Percentiles rank a stretch among this genome's conserved stretches.
These are phyloP conservation scores for Onthophagus sagittarius DNA, from an alignment of 2,888 invertebrate species.

Conservation along the genomic window DNA sequence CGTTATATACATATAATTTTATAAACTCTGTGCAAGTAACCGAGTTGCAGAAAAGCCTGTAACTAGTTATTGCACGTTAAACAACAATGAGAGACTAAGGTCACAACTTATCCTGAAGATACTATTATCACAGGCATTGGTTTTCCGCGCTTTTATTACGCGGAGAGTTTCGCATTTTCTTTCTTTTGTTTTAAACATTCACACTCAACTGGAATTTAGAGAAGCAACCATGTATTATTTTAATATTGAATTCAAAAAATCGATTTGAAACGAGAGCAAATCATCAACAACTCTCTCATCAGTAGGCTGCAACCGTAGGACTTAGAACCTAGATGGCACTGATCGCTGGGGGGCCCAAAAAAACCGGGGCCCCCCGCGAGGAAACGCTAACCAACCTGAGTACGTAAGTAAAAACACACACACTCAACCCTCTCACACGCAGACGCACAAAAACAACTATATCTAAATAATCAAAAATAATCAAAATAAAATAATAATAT, in stretches of 20 bases:
- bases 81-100: slow-evolving; percentile 60
- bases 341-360: slow-evolving; percentile 29
- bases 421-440: slow-evolving; percentile 13
- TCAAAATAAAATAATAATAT: slow-evolving; percentile 19
- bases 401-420: slow-evolving; percentile 34
- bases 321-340: slow-evolving; percentile 46
- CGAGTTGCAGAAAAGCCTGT: slow-evolving; percentile 32
- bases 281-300: slow-evolving; percentile 33
- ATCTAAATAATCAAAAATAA: slow-evolving; percentile 8
- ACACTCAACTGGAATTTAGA: slow-evolving; percentile 38
- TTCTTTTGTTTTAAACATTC: slow-evolving; percentile 22
- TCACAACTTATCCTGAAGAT: slow-evolving; percentile 68
- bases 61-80: slow-evolving; percentile 42
- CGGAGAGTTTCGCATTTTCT: slow-evolving; percentile 15
- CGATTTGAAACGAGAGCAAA: slow-evolving; percentile 27
- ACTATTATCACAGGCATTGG: slow-evolving; percentile 67
- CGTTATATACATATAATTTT: slow-evolving; percentile 50
- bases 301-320: slow-evolving; percentile 45
- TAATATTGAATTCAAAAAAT: not conserved
- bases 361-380: slow-evolving; percentile 31
- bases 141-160: slow-evolving; percentile 30
- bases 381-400: slow-evolving; percentile 48
- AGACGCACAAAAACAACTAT: slow-evolving; percentile 16
- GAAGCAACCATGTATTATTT: slow-evolving; percentile 29
- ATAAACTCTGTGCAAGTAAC: slow-evolving; percentile 44